Evolutionary conservation across 2,113 vertebrate genomes (phyloP).

Genomic region (Myiozetetes cayanensis): DNA sequence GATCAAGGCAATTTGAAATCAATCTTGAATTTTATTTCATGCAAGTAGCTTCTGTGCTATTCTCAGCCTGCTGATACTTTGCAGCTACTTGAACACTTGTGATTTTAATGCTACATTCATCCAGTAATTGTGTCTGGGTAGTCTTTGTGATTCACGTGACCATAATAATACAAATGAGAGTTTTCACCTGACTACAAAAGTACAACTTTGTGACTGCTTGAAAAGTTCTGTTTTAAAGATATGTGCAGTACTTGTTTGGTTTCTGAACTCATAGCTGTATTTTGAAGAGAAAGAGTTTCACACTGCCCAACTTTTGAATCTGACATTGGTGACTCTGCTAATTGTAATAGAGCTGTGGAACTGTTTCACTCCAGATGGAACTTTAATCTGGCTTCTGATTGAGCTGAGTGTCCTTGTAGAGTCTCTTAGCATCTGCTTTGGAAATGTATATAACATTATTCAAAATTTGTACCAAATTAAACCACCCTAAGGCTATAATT

Average conservation of each 20-base stretch:
- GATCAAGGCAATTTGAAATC: not conserved
- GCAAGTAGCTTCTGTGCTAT: not conserved
- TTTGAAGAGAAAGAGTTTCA: conserved; percentile 28
- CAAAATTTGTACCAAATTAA: conserved; percentile 81
- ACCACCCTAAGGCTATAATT: conserved; percentile 75
- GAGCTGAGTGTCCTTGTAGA: conserved; percentile 75
- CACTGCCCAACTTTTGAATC: conserved; percentile 17
- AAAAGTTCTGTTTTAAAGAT: not conserved
- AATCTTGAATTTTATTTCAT: not conserved
- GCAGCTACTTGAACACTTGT: not conserved
- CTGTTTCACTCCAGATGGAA: conserved; percentile 76
- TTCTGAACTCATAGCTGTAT: conserved; percentile 8
- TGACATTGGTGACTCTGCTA: conserved; percentile 73
- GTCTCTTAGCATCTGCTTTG: conserved; percentile 81
- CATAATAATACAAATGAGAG: not conserved
- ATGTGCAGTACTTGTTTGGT: not conserved
- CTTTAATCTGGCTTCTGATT: conserved; percentile 80
- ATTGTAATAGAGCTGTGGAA: conserved; percentile 74
- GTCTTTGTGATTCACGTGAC: not conserved
- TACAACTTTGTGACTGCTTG: not conserved
- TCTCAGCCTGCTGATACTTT: not conserved
- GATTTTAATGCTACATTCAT: not conserved
- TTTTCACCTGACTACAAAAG: not conserved
- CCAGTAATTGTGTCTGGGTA: not conserved
- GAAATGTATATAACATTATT: conserved; percentile 80